Evolutionary conservation across 2,797 vertebrate genomes (phyloP).

Genomic region (Poecilia velifera): DNA sequence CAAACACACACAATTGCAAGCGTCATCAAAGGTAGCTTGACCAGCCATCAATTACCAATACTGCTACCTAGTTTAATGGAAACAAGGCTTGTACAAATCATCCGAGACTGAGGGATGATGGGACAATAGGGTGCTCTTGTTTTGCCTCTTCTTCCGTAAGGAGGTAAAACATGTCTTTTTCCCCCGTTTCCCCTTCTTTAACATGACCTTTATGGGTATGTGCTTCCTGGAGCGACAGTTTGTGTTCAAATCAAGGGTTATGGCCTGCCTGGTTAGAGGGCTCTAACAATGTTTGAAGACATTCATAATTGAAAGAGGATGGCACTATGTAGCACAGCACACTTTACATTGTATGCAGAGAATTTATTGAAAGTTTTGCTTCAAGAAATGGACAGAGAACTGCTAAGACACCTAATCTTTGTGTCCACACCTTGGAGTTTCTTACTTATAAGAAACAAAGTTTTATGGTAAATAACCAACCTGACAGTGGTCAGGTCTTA

Average conservation of each 20-base stretch:
- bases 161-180: conserved; percentile 61
- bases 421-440: neutral
- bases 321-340: neutral
- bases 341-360: conserved; percentile 1
- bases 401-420: neutral
- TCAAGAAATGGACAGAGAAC: neutral
- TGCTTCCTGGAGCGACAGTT: conserved; percentile 62
- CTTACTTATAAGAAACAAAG: neutral
- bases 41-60: conserved; percentile 66
- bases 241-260: conserved; percentile 64
- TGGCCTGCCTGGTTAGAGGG: conserved; percentile 52
- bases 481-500: neutral
- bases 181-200: conserved; percentile 42
- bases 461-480: neutral
- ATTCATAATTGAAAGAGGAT: conserved; percentile 4
- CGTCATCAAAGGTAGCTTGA: conserved; percentile 54
- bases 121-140: conserved; percentile 47
- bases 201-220: conserved; percentile 68
- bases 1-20: conserved; percentile 48
- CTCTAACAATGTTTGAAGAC: conserved; percentile 50
- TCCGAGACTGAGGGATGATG: conserved; percentile 33
- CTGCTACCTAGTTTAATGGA: conserved; percentile 64
- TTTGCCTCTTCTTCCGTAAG: conserved; percentile 42
- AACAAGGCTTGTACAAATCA: conserved; percentile 58
- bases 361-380: conserved; percentile 5